Conservation (phyloP, 2,888 invertebrate species). For the Diaperis boleti region DNA sequence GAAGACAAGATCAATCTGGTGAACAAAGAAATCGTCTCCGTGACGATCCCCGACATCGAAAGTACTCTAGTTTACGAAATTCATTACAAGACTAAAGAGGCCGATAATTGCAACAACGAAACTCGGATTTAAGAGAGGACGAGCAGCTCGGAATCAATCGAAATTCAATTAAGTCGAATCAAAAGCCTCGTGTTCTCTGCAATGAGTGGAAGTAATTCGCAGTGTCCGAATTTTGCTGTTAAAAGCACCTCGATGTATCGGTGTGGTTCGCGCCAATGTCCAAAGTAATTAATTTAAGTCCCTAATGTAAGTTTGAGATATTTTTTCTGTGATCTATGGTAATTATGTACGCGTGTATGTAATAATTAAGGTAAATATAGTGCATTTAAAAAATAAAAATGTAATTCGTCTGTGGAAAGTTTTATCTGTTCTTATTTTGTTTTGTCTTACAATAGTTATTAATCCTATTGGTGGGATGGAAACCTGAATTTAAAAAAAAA, state of each 20-base stretch:
- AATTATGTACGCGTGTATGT: too few relatives aligned
- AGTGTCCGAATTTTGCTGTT: not conserved
- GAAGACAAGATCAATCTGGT: constrained; percentile 36
- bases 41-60: constrained; percentile 27
- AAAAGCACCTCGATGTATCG: not conserved
- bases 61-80: constrained; percentile 37
- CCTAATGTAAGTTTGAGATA: not conserved
- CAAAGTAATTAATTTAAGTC: not conserved
- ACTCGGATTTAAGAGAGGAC: constrained; percentile 35
- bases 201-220: too few relatives aligned
- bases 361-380: too few relatives aligned
- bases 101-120: constrained; percentile 22
- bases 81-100: constrained; percentile 29
- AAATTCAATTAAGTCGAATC: not conserved
- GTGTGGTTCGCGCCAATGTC: not conserved
- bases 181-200: too few relatives aligned
- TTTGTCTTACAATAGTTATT: too few relatives aligned
- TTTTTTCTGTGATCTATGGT: constrained; percentile 6
- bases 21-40: constrained; percentile 36
- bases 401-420: too few relatives aligned
- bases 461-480: too few relatives aligned
- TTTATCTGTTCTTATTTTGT: too few relatives aligned
- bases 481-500: too few relatives aligned
- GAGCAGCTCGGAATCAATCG: not conserved
- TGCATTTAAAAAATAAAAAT: too few relatives aligned